Evolutionary conservation across 2,797 vertebrate genomes (phyloP).

Genomic region (Hirundo rustica): DNA sequence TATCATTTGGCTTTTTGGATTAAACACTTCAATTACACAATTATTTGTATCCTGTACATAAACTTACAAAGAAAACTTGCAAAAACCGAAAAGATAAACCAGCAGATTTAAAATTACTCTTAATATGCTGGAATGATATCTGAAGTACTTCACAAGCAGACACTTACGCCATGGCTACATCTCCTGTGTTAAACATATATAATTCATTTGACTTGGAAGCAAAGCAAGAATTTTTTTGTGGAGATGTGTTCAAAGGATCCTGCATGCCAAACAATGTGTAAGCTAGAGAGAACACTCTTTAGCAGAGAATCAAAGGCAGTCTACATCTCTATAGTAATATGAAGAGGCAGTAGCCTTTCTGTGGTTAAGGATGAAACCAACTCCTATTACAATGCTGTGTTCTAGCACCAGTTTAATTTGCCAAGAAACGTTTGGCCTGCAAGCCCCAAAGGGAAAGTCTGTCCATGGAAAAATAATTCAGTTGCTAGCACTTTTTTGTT

Average conservation of each 20-base stretch:
- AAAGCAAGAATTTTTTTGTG: not conserved
- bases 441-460: not conserved
- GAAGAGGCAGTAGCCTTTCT: constrained; percentile 20
- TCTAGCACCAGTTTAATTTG: not conserved
- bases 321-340: not conserved
- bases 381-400: not conserved
- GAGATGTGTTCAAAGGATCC: constrained; percentile 17
- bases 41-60: not conserved
- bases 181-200: not conserved
- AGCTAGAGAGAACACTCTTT: not conserved
- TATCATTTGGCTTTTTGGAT: not conserved
- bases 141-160: not conserved
- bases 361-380: not conserved
- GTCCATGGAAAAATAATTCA: not conserved
- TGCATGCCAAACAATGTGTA: not conserved
- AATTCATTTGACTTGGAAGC: constrained; percentile 26
- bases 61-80: not conserved
- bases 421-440: not conserved
- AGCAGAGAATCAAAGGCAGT: constrained; percentile 7
- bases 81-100: not conserved
- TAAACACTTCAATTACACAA: not conserved
- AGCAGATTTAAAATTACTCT: not conserved
- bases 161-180: not conserved
- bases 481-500: not conserved
- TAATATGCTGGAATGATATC: not conserved